Evolutionary conservation across 2,888 invertebrate species (phyloP).

Genomic region (Ischnus inquisitorius): DNA sequence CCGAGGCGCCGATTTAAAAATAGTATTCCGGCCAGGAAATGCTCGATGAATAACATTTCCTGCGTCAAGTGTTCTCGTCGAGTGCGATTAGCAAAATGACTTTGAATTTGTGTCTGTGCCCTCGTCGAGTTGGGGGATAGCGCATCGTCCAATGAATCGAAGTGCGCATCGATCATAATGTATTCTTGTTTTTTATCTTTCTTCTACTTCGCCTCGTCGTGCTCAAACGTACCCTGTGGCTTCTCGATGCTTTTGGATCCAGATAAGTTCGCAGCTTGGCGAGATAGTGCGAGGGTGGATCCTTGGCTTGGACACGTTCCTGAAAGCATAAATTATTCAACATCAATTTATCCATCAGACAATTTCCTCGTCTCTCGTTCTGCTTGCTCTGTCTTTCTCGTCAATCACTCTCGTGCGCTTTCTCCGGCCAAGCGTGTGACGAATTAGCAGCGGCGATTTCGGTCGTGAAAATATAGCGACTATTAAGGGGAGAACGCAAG

Average conservation of each 20-base stretch:
- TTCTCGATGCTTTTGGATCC: constrained; percentile 98
- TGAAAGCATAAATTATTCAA: constrained; percentile 85
- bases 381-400: background rate
- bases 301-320: constrained; percentile 99
- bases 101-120: background rate
- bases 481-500: background rate
- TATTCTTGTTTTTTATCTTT: background rate
- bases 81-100: constrained; percentile 15
- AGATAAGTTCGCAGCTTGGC: constrained; percentile 97
- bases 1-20: constrained; percentile 57
- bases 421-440: background rate
- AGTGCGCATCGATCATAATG: constrained; percentile 31
- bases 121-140: background rate
- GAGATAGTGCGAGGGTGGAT: constrained; percentile 98
- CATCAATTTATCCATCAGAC: constrained; percentile 39
- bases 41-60: constrained; percentile 66
- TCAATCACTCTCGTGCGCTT: constrained; percentile 7
- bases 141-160: constrained; percentile 12
- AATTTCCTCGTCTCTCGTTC: background rate
- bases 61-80: constrained; percentile 52
- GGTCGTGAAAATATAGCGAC: background rate
- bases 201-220: constrained; percentile 10
- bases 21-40: constrained; percentile 58
- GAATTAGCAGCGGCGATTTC: background rate
- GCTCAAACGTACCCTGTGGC: constrained; percentile 93